A percentile compares a stretch with the other conserved stretches of the same genome.
Conservation (phyloP, 1,140 invertebrate genomes). For the Arctopsyche grandis region DNA sequence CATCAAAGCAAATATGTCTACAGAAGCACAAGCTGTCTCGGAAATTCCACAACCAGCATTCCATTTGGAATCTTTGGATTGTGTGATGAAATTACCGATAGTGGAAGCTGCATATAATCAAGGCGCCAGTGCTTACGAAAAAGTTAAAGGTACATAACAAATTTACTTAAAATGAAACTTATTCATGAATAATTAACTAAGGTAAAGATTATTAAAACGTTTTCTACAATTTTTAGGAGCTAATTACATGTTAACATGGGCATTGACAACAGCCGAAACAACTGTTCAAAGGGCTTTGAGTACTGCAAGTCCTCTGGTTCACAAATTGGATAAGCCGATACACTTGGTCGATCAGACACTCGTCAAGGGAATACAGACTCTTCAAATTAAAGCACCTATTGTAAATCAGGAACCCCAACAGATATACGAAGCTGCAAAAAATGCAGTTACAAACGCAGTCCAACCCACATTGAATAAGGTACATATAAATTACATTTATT, state of each 20-base stretch:
- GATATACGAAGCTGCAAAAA: slow-evolving; percentile 77
- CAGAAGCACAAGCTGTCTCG: not conserved
- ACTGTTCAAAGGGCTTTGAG: slow-evolving; percentile 71
- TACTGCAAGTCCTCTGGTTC: slow-evolving; percentile 71
- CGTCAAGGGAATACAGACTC: slow-evolving; percentile 72
- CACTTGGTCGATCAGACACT: slow-evolving; percentile 74
- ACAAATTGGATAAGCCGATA: slow-evolving; percentile 69
- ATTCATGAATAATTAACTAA: not conserved
- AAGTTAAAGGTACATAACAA: slow-evolving; percentile 64
- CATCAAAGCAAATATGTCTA: not conserved
- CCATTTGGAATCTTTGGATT: slow-evolving; percentile 68
- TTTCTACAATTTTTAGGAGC: slow-evolving; percentile 60
- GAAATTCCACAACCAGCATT: slow-evolving; percentile 57
- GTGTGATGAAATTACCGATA: slow-evolving; percentile 68
- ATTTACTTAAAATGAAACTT: slow-evolving; percentile 48
- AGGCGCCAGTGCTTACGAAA: slow-evolving; percentile 67
- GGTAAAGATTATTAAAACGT: not conserved
- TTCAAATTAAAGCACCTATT: slow-evolving; percentile 75
- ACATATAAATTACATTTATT: slow-evolving; percentile 33
- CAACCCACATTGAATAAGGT: slow-evolving; percentile 73
- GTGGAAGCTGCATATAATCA: slow-evolving; percentile 67
- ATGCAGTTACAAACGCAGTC: slow-evolving; percentile 71
- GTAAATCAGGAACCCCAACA: slow-evolving; percentile 76
- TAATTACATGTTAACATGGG: slow-evolving; percentile 73
- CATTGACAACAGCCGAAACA: slow-evolving; percentile 73